phyloP scores from a whole-genome alignment of 2,113 vertebrate genomes.

The Zingel zingel region DNA sequence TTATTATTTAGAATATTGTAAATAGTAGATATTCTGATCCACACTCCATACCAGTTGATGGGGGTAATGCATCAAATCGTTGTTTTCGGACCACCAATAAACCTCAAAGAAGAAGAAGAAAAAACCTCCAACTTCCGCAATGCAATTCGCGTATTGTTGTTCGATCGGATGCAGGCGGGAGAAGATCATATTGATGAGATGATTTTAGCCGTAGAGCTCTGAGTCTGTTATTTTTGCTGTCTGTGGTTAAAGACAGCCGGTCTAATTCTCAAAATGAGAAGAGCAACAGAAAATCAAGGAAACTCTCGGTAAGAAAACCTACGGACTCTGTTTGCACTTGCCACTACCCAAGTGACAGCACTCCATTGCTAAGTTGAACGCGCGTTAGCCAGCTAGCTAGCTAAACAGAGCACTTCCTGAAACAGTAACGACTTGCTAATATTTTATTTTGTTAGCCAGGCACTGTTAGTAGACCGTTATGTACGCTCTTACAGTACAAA shows the following conservation, averaged over 20 bases:
- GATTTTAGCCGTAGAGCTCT: neutral
- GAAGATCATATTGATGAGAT: neutral
- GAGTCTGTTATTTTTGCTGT: neutral
- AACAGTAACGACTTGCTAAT: slow-evolving; percentile 9
- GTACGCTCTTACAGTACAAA: too few species aligned
- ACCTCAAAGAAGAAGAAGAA: too few species aligned
- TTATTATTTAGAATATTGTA: too few species aligned
- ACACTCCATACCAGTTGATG: too few species aligned
- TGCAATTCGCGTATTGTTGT: slow-evolving; percentile 7
- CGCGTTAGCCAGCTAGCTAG: slow-evolving; percentile 39
- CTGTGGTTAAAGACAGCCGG: neutral
- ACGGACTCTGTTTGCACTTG: neutral
- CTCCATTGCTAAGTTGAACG: neutral
- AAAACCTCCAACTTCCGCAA: slow-evolving; percentile 62
- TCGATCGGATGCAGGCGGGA: slow-evolving; percentile 43
- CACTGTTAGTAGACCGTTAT: neutral
- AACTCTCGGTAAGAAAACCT: slow-evolving; percentile 48
- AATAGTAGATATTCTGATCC: too few species aligned
- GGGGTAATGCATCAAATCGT: too few species aligned
- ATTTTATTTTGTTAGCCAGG: neutral
- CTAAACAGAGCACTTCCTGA: slow-evolving; percentile 61
- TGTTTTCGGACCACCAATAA: too few species aligned
- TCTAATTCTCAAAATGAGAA: slow-evolving; percentile 40
- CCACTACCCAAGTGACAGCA: too few species aligned
- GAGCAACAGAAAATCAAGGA: slow-evolving; percentile 47